Conservation (phyloP, 2,888 invertebrate genomes). For the Anaspis maculata region DNA sequence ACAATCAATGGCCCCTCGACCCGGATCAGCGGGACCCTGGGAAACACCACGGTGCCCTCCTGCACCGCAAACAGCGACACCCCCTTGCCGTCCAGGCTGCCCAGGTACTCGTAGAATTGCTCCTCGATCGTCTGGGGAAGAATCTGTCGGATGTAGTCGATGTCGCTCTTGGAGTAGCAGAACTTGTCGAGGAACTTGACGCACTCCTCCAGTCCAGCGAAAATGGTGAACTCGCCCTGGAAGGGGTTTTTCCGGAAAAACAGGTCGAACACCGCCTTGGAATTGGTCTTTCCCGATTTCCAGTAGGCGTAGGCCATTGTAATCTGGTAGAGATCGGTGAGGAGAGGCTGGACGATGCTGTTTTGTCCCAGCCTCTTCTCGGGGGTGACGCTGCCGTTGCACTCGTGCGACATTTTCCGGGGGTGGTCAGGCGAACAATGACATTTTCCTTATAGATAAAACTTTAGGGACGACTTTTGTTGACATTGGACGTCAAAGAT, state of each 20-base stretch:
- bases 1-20: conserved; percentile 93
- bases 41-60: conserved; percentile 95
- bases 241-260: conserved; percentile 97
- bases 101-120: conserved; percentile 82
- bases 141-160: conserved; percentile 78
- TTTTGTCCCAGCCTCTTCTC: conserved; percentile 48
- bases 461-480: too few relatives aligned
- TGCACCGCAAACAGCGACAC: conserved; percentile 84
- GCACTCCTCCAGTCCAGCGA: conserved; percentile 95
- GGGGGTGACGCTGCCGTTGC: background rate
- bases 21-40: conserved; percentile 86
- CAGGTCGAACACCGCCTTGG: conserved; percentile 90
- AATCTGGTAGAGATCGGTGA: conserved; percentile 94
- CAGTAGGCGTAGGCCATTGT: conserved; percentile 99
- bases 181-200: conserved; percentile 87
- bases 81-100: conserved; percentile 70
- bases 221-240: conserved; percentile 95
- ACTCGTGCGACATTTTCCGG: conserved; percentile 6
- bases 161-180: conserved; percentile 87
- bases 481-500: too few relatives aligned
- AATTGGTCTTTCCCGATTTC: conserved; percentile 87
- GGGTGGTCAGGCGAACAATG: too few relatives aligned
- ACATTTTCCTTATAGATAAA: too few relatives aligned
- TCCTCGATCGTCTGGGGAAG: conserved; percentile 79
- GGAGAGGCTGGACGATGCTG: conserved; percentile 79